Base-by-base conservation (phyloP, 2,888 invertebrate genomes). In the Endotricha flammealis region DNA sequence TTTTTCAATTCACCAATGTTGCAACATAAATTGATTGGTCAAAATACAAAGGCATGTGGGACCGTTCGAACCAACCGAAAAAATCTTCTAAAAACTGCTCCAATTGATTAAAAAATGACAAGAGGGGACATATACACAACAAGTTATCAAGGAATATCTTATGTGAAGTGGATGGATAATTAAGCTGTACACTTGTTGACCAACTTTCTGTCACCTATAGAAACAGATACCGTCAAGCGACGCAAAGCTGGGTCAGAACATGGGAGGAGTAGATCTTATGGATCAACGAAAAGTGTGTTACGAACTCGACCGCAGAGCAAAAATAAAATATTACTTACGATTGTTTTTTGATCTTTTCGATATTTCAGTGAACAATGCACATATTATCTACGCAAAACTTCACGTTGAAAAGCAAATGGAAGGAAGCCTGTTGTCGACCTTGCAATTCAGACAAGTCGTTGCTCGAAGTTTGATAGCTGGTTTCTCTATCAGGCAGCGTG, bases 181-280 rank as follows among this genome's bases (percentile, higher is more conserved):
- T 53, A 52, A 39, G 42, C 45, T 1, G 56, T 61, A n/a, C 42
- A 40, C 35, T 28, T 60, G 23, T 50, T 55, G 34, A 56, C 60
- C 13, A 62, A 55, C 41, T 57, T 52, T 46, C 35, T 52, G 23
- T 57, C 57, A 4, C 42, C 45, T 20, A 48, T 53, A 25, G 33
- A 38, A 25, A 37, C 30, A 4, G 6, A 16, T 6, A 16, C 16
- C 6, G 16, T 31, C 17, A 12, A 32, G 12, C 10, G 13, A 13
- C 32, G 32, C 22, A 12, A 12, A 32, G 22, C 11, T 12, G 23
- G 29, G 6, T 8, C 7, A 5, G 14, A 32, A 42, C 27, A 58
- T 56, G 57, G 55, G 56, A n/a, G 57, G 60, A 23, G 54, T 61
- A 7, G 52, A 61, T 33, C 45, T 48, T 10, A 44, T 49, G 39